Conservation (phyloP, 2,113 vertebrate species). For the Emydura subglobosa region DNA sequence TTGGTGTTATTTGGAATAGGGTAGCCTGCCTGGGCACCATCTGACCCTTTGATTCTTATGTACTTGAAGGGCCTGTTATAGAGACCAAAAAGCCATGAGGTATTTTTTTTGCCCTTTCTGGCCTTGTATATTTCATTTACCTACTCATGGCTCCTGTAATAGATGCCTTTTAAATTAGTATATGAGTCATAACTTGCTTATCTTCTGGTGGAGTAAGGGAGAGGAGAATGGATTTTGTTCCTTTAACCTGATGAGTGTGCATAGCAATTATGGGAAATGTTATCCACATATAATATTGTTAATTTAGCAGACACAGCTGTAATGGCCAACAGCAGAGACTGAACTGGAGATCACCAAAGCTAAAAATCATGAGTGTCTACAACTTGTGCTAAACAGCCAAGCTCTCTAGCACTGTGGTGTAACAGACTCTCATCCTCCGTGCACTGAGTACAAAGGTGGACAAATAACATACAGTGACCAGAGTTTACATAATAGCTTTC, state of each 20-base stretch:
- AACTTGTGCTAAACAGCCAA: background rate
- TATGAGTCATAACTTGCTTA: background rate
- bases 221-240: background rate
- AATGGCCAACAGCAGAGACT: background rate
- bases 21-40: background rate
- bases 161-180: background rate
- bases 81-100: background rate
- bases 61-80: background rate
- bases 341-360: background rate
- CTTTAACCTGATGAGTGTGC: background rate
- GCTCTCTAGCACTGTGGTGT: background rate
- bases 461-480: background rate
- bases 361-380: background rate
- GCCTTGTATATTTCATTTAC: background rate
- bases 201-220: background rate
- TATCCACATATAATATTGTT: background rate
- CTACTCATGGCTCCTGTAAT: background rate
- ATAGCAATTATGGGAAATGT: background rate
- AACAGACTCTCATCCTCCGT: background rate
- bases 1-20: background rate
- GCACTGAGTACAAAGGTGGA: background rate
- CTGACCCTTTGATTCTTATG: background rate
- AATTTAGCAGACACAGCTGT: background rate
- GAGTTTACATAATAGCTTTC: fast-evolving
- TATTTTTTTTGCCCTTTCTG: background rate